Evolutionary conservation across 2,113 vertebrate species (phyloP).

Genomic region (Macrotis lagotis): DNA sequence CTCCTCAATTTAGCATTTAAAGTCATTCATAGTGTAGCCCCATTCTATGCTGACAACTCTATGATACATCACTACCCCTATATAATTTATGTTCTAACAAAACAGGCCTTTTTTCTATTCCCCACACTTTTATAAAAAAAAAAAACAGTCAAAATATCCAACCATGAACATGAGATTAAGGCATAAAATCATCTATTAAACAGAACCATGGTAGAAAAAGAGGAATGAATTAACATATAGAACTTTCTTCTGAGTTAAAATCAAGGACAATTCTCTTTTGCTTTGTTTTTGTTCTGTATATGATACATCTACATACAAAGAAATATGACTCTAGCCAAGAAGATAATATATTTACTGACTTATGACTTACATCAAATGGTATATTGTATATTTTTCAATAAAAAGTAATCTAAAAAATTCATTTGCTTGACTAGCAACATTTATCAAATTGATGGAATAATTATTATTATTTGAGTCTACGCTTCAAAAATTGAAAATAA

Average conservation of each 20-base stretch:
- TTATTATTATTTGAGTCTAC: background rate
- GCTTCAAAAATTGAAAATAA: background rate
- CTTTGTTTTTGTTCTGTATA: background rate
- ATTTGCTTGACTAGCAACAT: background rate
- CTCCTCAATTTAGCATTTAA: background rate
- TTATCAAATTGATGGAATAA: background rate
- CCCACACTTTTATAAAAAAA: background rate
- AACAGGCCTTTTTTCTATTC: background rate
- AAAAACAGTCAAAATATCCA: background rate
- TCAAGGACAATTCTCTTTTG: background rate
- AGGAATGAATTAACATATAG: background rate
- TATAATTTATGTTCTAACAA: background rate
- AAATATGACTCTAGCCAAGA: background rate
- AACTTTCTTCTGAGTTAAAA: background rate
- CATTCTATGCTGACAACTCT: background rate
- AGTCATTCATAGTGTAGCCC: background rate
- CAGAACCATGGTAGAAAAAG: background rate
- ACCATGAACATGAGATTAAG: background rate
- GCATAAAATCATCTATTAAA: background rate
- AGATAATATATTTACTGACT: background rate
- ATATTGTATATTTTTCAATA: background rate
- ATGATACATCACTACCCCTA: background rate
- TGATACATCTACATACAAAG: background rate
- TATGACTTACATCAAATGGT: background rate
- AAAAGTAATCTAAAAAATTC: background rate